phyloP scores from a whole-genome alignment of 1,140 invertebrate genomes.

The Aphidius gifuensis region DNA sequence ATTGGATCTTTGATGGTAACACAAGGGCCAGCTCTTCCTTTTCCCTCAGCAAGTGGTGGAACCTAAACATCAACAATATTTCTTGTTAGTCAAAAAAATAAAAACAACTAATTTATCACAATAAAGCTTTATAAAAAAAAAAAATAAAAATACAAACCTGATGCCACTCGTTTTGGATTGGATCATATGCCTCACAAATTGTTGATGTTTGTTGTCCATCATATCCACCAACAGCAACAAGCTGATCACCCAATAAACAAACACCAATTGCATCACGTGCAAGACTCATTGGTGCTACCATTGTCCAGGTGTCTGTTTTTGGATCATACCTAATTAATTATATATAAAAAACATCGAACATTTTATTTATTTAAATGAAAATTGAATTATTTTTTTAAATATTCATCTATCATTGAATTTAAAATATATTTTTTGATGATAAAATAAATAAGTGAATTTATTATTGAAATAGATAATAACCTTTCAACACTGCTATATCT shows the following conservation, averaged over 20 bases:
- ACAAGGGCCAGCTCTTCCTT: slow-evolving; percentile 79
- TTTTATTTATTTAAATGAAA: not conserved
- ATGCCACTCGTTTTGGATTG: slow-evolving; percentile 83
- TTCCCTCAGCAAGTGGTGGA: slow-evolving; percentile 65
- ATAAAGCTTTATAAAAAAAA: not conserved
- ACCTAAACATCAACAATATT: slow-evolving; percentile 52
- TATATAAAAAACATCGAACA: slow-evolving; percentile 25
- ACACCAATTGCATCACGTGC: slow-evolving; percentile 90
- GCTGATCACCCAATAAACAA: slow-evolving; percentile 81
- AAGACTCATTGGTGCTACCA: slow-evolving; percentile 80
- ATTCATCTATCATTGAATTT: too few relatives aligned
- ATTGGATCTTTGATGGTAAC: slow-evolving; percentile 61
- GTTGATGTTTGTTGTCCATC: slow-evolving; percentile 91
- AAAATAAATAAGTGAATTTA: slow-evolving; percentile 1
- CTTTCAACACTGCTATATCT: slow-evolving; percentile 90
- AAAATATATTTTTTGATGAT: too few relatives aligned
- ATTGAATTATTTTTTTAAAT: not conserved
- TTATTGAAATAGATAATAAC: slow-evolving; percentile 59
- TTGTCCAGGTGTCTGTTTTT: slow-evolving; percentile 83
- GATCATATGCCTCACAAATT: slow-evolving; percentile 90
- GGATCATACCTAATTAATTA: slow-evolving; percentile 63
- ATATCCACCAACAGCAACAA: slow-evolving; percentile 91
- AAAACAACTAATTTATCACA: not conserved
- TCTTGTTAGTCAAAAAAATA: not conserved
- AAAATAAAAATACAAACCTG: slow-evolving; percentile 53